Percentiles rank a stretch among this genome's conserved stretches.
Conservation (phyloP, 53 echinoderm and acorn worm genomes). For the Hippasteria phrygiana region DNA sequence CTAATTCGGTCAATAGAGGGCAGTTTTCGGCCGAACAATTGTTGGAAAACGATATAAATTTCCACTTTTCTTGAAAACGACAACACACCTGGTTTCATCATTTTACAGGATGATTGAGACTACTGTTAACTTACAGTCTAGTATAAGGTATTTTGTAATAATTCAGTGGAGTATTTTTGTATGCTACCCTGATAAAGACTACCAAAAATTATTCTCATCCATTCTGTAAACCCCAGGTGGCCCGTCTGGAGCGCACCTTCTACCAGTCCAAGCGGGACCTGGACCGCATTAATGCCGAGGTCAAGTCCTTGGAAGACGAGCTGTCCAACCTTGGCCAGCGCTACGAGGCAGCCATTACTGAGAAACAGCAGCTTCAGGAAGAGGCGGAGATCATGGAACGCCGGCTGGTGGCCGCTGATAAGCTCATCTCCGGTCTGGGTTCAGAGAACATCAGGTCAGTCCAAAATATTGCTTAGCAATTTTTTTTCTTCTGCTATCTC, state of each 20-base stretch:
- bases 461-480: no score
- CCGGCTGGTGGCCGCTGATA: constrained; percentile 94
- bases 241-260: constrained; percentile 95
- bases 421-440: constrained; percentile 98
- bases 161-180: no score
- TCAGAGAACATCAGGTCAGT: constrained; percentile 97
- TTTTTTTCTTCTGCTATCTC: background rate
- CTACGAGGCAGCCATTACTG: constrained; percentile 93
- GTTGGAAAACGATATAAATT: no score
- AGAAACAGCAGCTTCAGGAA: constrained; percentile 93
- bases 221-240: constrained; percentile 70
- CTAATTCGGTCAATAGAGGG: no score
- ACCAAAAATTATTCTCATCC: background rate
- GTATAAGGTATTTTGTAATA: no score
- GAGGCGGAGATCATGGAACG: constrained; percentile 99
- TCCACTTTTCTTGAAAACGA: no score
- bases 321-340: constrained; percentile 83
- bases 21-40: no score
- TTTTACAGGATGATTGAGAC: no score
- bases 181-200: no score
- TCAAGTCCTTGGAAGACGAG: constrained; percentile 85
- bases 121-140: no score
- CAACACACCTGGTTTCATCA: no score
- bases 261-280: constrained; percentile 98
- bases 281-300: constrained; percentile 93